Evolutionary conservation across 2,797 vertebrate species (phyloP), one percentile per base, ranked within the genome.

Genomic region (Myotis pilosus): DNA sequence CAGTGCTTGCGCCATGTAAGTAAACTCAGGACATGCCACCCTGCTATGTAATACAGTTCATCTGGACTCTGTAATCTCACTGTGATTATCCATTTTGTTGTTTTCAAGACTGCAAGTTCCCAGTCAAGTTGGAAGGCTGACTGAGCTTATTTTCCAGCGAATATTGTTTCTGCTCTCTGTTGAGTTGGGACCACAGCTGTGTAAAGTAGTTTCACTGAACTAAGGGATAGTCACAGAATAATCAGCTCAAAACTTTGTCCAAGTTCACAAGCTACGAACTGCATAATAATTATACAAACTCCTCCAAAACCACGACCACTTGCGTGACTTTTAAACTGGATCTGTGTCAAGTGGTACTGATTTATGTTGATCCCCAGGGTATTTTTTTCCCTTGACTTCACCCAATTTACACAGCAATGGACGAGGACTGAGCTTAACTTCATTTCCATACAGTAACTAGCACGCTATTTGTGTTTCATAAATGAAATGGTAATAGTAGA

Each of bases 171-270:
- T 91, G 85, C 49, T 91, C 49, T 92, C 90, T 91, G 81, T 3
- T 80, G 88, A 87, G 76, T 9, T 74, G 76, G 62, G 78, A 85
- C 86, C 92, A 94, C 92, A 97, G 95, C 93, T 95, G 75, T 89
- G 93, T 84, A 85, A 87, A 92, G 82, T 44, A 87, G 62, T 68
- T 92, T 87, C 83, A 64, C 12, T 30, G 94, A 94, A 90, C 75
- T 62, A 74, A 87, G 41, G 75, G 60, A 49, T 5, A 20, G 82
- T 55, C 8, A 33, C 30, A 79, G 60, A 92, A 87, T 41, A 75
- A 83, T 72, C 84, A 64, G 49, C 71, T 66, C 75, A 16, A 44
- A 96, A 94, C 84, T 94, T n/a, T 6, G n/a, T 75, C 47, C 19
- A 60, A 94, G 83, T 92, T 92, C 64, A 82, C 64, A 53, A 81